phyloP scores from a whole-genome alignment of 2,113 vertebrate genomes.

The Gymnarchus niloticus region DNA sequence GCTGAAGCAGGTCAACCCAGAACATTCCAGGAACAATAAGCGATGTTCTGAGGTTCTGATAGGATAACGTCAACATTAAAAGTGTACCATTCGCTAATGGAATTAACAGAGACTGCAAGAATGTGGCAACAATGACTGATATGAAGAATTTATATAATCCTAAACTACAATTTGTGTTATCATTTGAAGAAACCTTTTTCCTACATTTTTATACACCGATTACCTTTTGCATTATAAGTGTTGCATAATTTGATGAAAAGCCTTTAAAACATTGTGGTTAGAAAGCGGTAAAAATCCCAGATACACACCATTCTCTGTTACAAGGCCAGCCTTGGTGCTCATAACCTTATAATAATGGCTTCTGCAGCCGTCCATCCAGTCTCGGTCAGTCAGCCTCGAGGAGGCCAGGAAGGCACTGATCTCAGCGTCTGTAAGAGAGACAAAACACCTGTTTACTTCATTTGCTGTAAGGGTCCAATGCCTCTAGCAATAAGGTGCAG shows the following conservation, averaged over 20 bases:
- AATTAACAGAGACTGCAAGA: neutral
- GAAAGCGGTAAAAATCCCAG: neutral
- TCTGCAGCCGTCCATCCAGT: slow-evolving; percentile 71
- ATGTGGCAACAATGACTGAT: neutral
- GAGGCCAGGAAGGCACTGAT: slow-evolving; percentile 62
- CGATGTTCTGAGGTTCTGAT: neutral
- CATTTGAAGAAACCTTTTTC: neutral
- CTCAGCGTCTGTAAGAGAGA: slow-evolving; percentile 64
- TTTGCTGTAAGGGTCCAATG: neutral
- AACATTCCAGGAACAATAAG: neutral
- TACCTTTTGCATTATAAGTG: neutral
- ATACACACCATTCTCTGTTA: slow-evolving; percentile 65
- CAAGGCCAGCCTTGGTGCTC: slow-evolving; percentile 56
- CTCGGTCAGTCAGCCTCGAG: slow-evolving; percentile 54
- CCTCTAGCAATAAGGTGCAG: neutral
- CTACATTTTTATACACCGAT: neutral
- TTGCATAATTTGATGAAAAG: neutral
- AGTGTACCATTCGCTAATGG: neutral
- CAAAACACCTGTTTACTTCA: neutral
- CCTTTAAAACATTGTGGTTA: neutral
- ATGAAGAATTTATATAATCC: neutral
- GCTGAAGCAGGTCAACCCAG: neutral
- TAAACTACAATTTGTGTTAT: neutral
- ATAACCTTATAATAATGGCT: slow-evolving; percentile 70
- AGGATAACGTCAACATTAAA: neutral